These are phyloP conservation scores for Pseudanteris insignis DNA, from an alignment of 2,888 invertebrate species.

Conservation along the genomic window DNA sequence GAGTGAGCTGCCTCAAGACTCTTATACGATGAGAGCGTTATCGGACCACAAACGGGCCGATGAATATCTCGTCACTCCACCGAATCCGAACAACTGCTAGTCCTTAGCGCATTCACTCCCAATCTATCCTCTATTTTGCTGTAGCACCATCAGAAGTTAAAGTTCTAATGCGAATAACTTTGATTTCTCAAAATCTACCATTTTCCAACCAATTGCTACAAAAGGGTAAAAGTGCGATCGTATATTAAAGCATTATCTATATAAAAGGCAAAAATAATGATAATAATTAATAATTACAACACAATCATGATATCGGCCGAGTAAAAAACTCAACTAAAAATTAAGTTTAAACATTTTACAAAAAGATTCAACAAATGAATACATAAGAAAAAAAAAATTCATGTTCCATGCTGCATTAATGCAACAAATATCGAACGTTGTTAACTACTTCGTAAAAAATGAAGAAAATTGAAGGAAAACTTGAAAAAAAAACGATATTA, in stretches of 20 bases:
- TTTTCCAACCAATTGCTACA: slow-evolving; percentile 9
- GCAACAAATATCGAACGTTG: slow-evolving; percentile 16
- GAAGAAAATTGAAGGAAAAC: no score
- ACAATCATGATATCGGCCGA: slow-evolving; percentile 3
- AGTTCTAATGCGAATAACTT: slow-evolving; percentile 45
- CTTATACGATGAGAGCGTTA: slow-evolving; percentile 88
- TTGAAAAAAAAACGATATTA: no score
- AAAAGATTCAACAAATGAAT: no score
- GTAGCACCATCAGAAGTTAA: slow-evolving; percentile 60
- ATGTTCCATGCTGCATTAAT: slow-evolving; percentile 23
- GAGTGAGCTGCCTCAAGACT: slow-evolving; percentile 94
- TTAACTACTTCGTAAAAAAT: slow-evolving; percentile 4
- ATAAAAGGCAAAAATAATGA: background rate
- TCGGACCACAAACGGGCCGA: slow-evolving; percentile 93
- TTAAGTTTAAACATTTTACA: slow-evolving; percentile 9
- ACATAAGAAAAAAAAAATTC: no score
- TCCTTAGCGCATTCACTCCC: slow-evolving; percentile 66
- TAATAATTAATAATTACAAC: background rate
- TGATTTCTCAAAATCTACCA: no score
- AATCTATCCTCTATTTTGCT: slow-evolving; percentile 61
- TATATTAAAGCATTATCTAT: slow-evolving; percentile 3
- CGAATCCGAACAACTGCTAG: slow-evolving; percentile 89
- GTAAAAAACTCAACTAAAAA: slow-evolving; percentile 2
- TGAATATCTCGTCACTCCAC: slow-evolving; percentile 86
- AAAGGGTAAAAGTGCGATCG: slow-evolving; percentile 9